These are phyloP conservation scores for Bathynomus jamesi DNA, from an alignment of 1,140 invertebrate species.

Conservation along the genomic window DNA sequence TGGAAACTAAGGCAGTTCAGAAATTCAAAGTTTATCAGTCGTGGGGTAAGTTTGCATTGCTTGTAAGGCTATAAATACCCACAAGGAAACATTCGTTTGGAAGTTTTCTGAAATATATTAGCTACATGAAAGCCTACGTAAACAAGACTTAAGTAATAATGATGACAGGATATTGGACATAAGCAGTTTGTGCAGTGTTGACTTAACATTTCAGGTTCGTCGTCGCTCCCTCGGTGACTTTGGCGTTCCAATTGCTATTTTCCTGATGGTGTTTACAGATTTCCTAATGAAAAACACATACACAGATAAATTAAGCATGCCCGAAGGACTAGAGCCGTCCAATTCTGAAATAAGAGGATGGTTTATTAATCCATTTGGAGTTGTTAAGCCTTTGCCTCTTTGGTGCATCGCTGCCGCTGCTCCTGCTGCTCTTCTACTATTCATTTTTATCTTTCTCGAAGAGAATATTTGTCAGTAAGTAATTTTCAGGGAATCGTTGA, in stretches of 20 bases:
- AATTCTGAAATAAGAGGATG: constrained; percentile 51
- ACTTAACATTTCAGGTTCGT: no score
- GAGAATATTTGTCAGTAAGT: constrained; percentile 92
- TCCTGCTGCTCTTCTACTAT: constrained; percentile 82
- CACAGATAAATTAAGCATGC: constrained; percentile 80
- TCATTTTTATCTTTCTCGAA: no score
- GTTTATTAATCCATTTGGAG: no score
- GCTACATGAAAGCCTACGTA: no score
- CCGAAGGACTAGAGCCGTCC: constrained; percentile 71
- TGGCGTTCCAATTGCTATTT: constrained; percentile 87
- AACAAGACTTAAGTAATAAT: no score
- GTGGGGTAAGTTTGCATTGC: constrained; percentile 55
- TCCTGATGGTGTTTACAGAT: constrained; percentile 77
- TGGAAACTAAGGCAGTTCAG: no score
- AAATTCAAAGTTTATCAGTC: constrained; percentile 84
- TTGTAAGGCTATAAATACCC: no score
- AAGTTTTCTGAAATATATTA: no score
- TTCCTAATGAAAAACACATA: constrained; percentile 61
- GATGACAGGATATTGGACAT: constrained; percentile 73
- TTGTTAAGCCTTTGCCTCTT: no score
- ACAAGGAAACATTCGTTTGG: no score
- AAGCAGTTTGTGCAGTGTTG: constrained; percentile 86
- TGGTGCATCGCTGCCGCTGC: constrained; percentile 71
- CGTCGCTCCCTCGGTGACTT: no score
- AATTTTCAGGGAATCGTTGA: no score